These are phyloP conservation scores for Orchesella cincta DNA, from an alignment of 1,140 invertebrate genomes.

Conservation along the genomic window DNA sequence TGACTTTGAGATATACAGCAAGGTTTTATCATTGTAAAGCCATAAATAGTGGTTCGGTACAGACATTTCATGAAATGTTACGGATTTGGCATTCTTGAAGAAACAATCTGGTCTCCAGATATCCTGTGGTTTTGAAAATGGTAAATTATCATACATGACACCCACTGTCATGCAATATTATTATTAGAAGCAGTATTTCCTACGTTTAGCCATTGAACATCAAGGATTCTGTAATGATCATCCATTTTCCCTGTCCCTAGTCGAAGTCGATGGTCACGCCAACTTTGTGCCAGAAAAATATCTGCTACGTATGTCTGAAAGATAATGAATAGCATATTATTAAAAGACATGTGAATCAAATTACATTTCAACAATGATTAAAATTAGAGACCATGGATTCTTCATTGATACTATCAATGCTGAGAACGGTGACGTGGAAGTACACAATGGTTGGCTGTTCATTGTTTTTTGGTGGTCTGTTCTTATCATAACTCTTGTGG, in stretches of 20 bases:
- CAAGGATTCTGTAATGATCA: constrained; percentile 83
- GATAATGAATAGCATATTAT: too few species aligned
- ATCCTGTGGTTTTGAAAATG: constrained; percentile 60
- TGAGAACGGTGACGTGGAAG: constrained; percentile 91
- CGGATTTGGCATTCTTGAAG: constrained; percentile 90
- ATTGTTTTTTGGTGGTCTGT: constrained; percentile 83
- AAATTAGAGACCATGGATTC: constrained; percentile 76
- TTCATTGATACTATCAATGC: constrained; percentile 87
- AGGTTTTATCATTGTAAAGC: constrained; percentile 85
- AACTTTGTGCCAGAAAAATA: constrained; percentile 88
- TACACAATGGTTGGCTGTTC: constrained; percentile 81
- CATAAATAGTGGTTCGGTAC: constrained; percentile 91
- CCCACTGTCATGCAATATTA: not conserved
- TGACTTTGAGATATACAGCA: constrained; percentile 89
- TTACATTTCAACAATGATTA: not conserved
- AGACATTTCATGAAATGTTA: constrained; percentile 91
- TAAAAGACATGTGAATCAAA: not conserved
- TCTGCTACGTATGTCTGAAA: constrained; percentile 82
- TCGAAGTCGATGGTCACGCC: constrained; percentile 84
- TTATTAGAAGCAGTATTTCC: not conserved
- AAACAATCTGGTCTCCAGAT: constrained; percentile 91
- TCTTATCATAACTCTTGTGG: constrained; percentile 83
- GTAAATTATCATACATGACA: not conserved
- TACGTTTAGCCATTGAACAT: constrained; percentile 76
- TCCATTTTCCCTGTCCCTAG: constrained; percentile 81